Conservation (phyloP, 2,888 invertebrate species). For the Pegoplata infirma region DNA sequence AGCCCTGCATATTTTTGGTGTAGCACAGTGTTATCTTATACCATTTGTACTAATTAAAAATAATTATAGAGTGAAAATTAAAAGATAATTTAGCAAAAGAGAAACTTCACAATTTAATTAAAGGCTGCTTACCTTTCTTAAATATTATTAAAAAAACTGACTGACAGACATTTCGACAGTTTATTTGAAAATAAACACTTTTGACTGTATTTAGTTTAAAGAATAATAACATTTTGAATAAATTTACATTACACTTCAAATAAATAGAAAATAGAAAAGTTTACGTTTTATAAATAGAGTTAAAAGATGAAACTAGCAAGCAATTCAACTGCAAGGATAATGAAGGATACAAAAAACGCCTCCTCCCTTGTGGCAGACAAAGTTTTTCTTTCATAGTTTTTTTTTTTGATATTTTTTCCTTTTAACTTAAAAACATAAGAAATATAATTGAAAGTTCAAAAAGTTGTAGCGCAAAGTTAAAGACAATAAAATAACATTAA, state of each 20-base stretch:
- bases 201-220: conserved; percentile 30
- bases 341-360: not conserved
- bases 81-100: not conserved
- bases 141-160: conserved; percentile 9
- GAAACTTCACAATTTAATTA: conserved; percentile 25
- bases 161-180: conserved; percentile 26
- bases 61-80: conserved; percentile 23
- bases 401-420: not conserved
- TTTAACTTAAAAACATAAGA: conserved; percentile 24
- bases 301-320: conserved; percentile 3
- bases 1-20: too few relatives aligned
- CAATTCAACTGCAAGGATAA: not conserved
- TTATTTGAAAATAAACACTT: conserved; percentile 44
- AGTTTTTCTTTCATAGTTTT: conserved; percentile 20
- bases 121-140: conserved; percentile 13
- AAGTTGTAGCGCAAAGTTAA: conserved; percentile 45
- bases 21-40: not conserved
- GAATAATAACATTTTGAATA: conserved; percentile 47
- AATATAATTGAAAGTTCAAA: conserved; percentile 53
- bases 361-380: not conserved
- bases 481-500: conserved; percentile 54
- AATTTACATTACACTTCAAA: conserved; percentile 59
- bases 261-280: conserved; percentile 36
- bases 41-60: conserved; percentile 20
- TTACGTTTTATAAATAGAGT: conserved; percentile 32